phyloP scores from a whole-genome alignment of 2,113 vertebrate species.

The Notarius quadriscutis region DNA sequence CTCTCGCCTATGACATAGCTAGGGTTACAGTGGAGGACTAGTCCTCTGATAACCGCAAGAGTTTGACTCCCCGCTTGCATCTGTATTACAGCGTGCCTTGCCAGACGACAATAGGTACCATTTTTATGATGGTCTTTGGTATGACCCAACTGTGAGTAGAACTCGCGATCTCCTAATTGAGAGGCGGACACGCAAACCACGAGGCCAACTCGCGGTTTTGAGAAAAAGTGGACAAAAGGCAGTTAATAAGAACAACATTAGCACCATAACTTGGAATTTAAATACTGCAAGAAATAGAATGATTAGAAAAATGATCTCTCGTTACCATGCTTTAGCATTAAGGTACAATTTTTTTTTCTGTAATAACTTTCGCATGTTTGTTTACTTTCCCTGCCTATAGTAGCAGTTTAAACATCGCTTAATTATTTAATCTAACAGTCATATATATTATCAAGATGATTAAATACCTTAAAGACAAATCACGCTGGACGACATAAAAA shows the following conservation, averaged over 20 bases:
- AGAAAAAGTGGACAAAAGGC: background rate
- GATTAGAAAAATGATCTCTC: background rate
- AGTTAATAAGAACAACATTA: background rate
- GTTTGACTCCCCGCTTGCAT: too few species aligned
- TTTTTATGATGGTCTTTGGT: too few species aligned
- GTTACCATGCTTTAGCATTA: background rate
- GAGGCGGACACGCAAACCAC: too few species aligned
- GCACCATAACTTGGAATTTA: background rate
- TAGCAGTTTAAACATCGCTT: background rate
- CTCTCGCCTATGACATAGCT: too few species aligned
- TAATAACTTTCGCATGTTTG: background rate
- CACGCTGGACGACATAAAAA: background rate
- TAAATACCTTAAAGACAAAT: background rate
- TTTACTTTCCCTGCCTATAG: background rate
- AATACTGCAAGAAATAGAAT: background rate
- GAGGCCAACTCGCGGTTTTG: too few species aligned
- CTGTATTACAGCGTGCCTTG: too few species aligned
- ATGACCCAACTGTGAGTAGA: too few species aligned
- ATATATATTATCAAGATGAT: background rate
- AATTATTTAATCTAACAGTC: background rate
- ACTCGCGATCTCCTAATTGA: too few species aligned
- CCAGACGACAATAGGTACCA: too few species aligned
- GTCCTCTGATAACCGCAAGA: too few species aligned
- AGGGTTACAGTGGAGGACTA: too few species aligned
- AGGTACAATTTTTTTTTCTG: background rate